A percentile compares a stretch with the other conserved stretches of the same genome.
Conservation (phyloP, 2,113 vertebrate species). For the Cinclus mexicanus region DNA sequence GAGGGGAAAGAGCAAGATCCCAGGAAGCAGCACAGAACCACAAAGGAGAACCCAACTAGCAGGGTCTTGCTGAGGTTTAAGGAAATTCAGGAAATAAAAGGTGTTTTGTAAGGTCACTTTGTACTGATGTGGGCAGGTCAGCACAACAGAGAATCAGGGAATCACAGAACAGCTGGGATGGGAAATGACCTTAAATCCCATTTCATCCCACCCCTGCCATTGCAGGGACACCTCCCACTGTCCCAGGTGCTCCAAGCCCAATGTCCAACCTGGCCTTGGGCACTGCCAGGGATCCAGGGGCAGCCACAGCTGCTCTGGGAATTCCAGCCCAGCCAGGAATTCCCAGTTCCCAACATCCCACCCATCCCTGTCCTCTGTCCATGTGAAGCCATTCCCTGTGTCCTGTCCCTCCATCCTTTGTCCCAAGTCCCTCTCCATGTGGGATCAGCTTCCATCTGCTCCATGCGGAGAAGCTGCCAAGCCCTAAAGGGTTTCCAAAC, state of each 20-base stretch:
- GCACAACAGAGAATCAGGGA: not conserved
- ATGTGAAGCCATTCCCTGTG: not conserved
- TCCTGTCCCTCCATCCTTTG: not conserved
- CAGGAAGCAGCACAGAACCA: not conserved
- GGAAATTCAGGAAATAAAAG: not conserved
- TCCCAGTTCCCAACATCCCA: not conserved
- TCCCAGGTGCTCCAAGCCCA: not conserved
- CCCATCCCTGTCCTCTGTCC: not conserved
- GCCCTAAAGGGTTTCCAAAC: not conserved
- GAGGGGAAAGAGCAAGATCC: not conserved
- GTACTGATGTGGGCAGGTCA: not conserved
- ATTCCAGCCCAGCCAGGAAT: not conserved
- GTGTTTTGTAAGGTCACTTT: not conserved
- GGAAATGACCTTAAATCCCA: not conserved
- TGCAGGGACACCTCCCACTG: not conserved
- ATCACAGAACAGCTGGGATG: rapidly evolving
- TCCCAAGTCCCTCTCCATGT: not conserved
- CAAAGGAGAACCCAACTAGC: not conserved
- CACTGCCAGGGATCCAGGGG: not conserved
- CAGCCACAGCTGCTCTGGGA: not conserved
- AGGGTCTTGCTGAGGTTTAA: not conserved
- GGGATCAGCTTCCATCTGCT: not conserved
- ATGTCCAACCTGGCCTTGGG: not conserved
- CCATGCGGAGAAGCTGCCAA: not conserved
- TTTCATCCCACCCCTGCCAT: rapidly evolving